Conservation (phyloP, 2,888 invertebrate genomes). For the Troides oblongomaculatus region DNA sequence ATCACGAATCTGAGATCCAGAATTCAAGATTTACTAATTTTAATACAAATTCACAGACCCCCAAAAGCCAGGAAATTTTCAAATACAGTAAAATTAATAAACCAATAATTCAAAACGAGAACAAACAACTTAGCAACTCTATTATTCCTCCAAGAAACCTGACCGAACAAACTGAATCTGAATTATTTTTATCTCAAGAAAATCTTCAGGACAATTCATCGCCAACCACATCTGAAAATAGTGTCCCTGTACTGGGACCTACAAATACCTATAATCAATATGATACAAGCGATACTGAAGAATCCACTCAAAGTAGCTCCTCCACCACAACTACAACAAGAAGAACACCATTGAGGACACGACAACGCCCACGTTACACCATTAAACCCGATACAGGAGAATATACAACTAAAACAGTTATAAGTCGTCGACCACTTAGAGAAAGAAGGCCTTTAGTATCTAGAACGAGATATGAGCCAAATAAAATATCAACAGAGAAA, state of each 20-base stretch:
- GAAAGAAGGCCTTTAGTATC: slow-evolving; percentile 72
- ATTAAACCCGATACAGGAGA: slow-evolving; percentile 66
- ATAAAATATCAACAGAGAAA: slow-evolving; percentile 65
- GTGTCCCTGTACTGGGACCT: slow-evolving; percentile 44
- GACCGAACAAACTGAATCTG: slow-evolving; percentile 45
- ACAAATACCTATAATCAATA: slow-evolving; percentile 53
- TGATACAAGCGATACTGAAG: slow-evolving; percentile 47
- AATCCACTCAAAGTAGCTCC: slow-evolving; percentile 40
- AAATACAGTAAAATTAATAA: slow-evolving; percentile 31
- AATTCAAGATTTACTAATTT: slow-evolving; percentile 55
- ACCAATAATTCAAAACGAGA: slow-evolving; percentile 34
- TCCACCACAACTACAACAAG: slow-evolving; percentile 61
- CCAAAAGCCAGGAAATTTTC: slow-evolving; percentile 46
- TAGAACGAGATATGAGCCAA: slow-evolving; percentile 64
- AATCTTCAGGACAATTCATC: slow-evolving; percentile 45
- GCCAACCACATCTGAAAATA: slow-evolving; percentile 40
- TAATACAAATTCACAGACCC: slow-evolving; percentile 52
- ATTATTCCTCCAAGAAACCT: slow-evolving; percentile 41
- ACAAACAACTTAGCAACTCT: slow-evolving; percentile 34
- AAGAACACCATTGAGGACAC: slow-evolving; percentile 53
- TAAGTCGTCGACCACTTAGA: slow-evolving; percentile 74
- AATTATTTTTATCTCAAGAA: slow-evolving; percentile 44
- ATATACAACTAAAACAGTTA: slow-evolving; percentile 57
- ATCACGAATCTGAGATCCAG: slow-evolving; percentile 59
- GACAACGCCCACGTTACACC: slow-evolving; percentile 68